Base-by-base conservation (phyloP, 2,888 invertebrate species). In the Ellobium chinense region DNA sequence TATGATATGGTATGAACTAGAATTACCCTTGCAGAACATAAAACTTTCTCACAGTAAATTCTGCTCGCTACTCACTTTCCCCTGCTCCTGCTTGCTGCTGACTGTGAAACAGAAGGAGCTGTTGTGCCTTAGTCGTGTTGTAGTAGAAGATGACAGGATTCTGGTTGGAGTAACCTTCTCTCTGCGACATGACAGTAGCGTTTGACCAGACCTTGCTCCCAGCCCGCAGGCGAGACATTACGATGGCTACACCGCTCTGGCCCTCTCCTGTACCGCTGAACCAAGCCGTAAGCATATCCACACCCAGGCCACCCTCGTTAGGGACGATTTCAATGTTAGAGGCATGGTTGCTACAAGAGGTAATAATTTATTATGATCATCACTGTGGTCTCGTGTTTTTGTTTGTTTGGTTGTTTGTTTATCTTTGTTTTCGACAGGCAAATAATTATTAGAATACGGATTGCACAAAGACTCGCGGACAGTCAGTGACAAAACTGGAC, bases 121-220 rank as follows among this genome's bases (percentile, higher is more conserved):
- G 60, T 46, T 7, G 46, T 12, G 46, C 46, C 14, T 54, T 63
- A 21, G 80, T 78, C 9, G 69, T 58, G 69, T 62, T 75, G 58
- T 85, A 74, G 68, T 63, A 78, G 60, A 83, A 82, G 3, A 83
- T 62, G 2, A 83, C 83, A n/a, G 83, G 85, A 74, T 83, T 85
- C 37, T 83, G 85, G 39, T 83, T 82, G 24, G 81, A 83, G 60
- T 82, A 85, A 1, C 81, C 81, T 58, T 76, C 65, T 29, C 85
- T 68, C 54, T 85, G 80, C n/a, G 81, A 82, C 14, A 83, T 82
- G 21, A 77, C 76, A 12, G 31, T 34, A 9, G 82, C 78, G n/a
- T 81, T 60, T 4, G 79, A 69, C 80, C 81, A 85, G 60, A 76
- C 69, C 21, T 58, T 34, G 1, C 76, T 60, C 4, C 78, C 81